phyloP scores from a whole-genome alignment of 2,797 vertebrate genomes.

The Gorsachius magnificus region DNA sequence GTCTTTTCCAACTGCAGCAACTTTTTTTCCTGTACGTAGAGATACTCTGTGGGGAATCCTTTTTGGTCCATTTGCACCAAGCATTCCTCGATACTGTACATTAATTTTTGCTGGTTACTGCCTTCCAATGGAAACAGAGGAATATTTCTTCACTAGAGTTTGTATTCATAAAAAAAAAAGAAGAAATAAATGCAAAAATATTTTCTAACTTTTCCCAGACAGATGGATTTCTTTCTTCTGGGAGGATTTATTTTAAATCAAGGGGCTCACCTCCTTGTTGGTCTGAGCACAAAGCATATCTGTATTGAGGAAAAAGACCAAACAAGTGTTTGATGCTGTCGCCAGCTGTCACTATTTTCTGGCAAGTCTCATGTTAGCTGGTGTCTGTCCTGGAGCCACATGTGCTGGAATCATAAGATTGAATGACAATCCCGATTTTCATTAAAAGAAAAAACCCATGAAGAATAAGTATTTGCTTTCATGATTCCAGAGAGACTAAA shows the following conservation, averaged over 20 bases:
- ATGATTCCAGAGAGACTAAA: neutral
- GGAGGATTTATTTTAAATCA: constrained; percentile 22
- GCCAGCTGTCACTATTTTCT: constrained; percentile 24
- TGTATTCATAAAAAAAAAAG: constrained; percentile 59
- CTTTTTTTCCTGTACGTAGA: neutral
- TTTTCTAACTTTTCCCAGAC: constrained; percentile 75
- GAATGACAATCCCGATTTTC: constrained; percentile 14
- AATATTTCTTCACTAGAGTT: constrained; percentile 71
- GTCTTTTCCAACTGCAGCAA: constrained; percentile 40
- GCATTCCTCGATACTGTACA: constrained; percentile 14
- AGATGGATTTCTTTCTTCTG: constrained; percentile 56
- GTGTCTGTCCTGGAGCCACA: neutral
- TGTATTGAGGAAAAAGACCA: neutral
- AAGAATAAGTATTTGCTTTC: constrained; percentile 22
- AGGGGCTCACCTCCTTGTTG: neutral
- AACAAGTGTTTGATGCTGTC: neutral
- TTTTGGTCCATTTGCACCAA: constrained; percentile 24
- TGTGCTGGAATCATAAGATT: neutral
- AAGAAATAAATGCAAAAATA: constrained; percentile 76
- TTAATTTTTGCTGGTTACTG: constrained; percentile 63
- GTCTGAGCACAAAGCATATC: neutral
- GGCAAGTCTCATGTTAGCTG: neutral
- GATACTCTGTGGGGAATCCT: constrained; percentile 25
- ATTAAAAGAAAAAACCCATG: constrained; percentile 13
- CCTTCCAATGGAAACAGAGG: constrained; percentile 60